phyloP scores from a whole-genome alignment of 2,888 invertebrate species.

The Pomacea canaliculata region DNA sequence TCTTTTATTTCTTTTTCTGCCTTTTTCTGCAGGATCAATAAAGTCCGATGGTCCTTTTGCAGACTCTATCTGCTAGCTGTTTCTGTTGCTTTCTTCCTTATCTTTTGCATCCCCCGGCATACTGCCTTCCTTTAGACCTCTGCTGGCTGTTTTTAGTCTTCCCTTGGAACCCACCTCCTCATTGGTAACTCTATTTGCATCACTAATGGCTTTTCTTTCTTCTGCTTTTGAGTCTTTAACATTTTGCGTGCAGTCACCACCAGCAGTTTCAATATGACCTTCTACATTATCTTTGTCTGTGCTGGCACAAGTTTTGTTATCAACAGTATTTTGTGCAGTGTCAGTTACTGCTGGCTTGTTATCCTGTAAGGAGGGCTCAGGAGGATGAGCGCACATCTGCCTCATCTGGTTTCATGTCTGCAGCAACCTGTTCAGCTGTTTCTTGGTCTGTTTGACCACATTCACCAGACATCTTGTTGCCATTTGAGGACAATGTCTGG shows the following conservation, averaged over 20 bases:
- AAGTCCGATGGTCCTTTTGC: constrained; percentile 20
- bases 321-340: constrained; percentile 26
- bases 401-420: background rate
- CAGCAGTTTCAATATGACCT: constrained; percentile 13
- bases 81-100: background rate
- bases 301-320: constrained; percentile 21
- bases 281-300: constrained; percentile 8
- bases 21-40: constrained; percentile 31
- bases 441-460: background rate
- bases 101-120: constrained; percentile 29
- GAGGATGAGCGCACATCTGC: background rate
- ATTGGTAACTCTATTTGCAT: constrained; percentile 8
- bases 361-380: constrained; percentile 29
- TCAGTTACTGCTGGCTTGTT: constrained; percentile 35
- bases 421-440: constrained; percentile 2
- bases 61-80: background rate
- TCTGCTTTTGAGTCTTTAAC: constrained; percentile 5
- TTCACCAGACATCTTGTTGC: background rate
- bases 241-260: constrained; percentile 16
- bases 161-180: constrained; percentile 15
- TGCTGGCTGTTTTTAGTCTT: background rate
- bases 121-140: constrained; percentile 12
- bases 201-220: background rate
- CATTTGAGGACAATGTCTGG: background rate
- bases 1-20: constrained; percentile 80